Conservation (phyloP, 2,113 vertebrate genomes). For the Osmerus eperlanus region DNA sequence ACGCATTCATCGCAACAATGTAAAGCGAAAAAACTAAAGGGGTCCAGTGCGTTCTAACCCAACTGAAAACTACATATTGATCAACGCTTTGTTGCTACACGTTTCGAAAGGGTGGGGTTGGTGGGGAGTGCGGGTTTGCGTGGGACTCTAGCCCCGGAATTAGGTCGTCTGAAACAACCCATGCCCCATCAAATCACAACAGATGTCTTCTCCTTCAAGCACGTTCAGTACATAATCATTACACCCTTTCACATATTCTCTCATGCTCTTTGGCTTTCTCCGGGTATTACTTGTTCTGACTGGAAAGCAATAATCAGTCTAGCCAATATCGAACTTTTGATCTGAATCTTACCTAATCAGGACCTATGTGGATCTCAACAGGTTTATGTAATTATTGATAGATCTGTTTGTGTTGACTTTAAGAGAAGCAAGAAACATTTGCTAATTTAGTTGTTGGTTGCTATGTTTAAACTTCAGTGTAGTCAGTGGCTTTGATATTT, state of each 20-base stretch:
- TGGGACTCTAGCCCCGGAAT: slow-evolving; percentile 52
- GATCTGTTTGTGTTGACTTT: too few relatives aligned
- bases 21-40: slow-evolving; percentile 43
- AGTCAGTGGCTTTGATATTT: too few relatives aligned
- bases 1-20: slow-evolving; percentile 41
- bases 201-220: background rate
- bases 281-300: too few relatives aligned
- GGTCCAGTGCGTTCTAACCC: slow-evolving; percentile 35
- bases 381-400: too few relatives aligned
- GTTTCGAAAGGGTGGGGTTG: slow-evolving; percentile 41
- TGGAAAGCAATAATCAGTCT: too few relatives aligned
- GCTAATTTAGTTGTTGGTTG: background rate
- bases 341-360: too few relatives aligned
- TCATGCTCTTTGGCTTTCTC: too few relatives aligned
- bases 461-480: background rate
- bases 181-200: slow-evolving; percentile 49
- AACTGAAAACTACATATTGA: slow-evolving; percentile 63
- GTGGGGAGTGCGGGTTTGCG: slow-evolving; percentile 24
- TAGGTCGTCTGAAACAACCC: slow-evolving; percentile 44
- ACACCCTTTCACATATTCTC: too few relatives aligned
- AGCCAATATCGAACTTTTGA: too few relatives aligned
- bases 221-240: too few relatives aligned
- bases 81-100: slow-evolving; percentile 66
- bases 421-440: too few relatives aligned
- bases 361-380: too few relatives aligned